A percentile compares a stretch with the other conserved stretches of the same genome.
phyloP scores from a whole-genome alignment of 2,113 vertebrate species.

The Nannobrachium achirus region DNA sequence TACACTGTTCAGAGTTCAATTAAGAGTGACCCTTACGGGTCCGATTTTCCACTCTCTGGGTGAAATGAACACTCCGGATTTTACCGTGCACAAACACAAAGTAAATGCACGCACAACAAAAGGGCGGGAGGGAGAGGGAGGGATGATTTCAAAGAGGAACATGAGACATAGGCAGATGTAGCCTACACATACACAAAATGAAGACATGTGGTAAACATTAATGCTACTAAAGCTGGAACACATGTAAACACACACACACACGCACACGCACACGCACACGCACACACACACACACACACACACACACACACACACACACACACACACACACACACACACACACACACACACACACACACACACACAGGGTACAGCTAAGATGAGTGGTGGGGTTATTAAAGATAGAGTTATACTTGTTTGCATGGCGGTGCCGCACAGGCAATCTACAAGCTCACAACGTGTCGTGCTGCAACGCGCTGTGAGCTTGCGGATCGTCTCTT shows the following conservation, averaged over 20 bases:
- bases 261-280: slow-evolving; percentile 18
- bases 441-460: too few relatives aligned
- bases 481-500: too few relatives aligned
- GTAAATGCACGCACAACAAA: neutral
- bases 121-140: neutral
- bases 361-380: slow-evolving; percentile 3
- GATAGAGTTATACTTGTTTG: too few relatives aligned
- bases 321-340: slow-evolving; percentile 11
- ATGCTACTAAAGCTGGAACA: slow-evolving; percentile 46
- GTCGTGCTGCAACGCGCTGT: too few relatives aligned
- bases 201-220: slow-evolving; percentile 71
- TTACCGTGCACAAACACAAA: neutral
- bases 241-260: neutral
- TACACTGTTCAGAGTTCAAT: too few relatives aligned
- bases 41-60: too few relatives aligned
- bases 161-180: slow-evolving; percentile 33
- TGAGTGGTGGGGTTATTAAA: slow-evolving; percentile 52
- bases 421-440: too few relatives aligned
- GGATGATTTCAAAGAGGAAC: slow-evolving; percentile 29
- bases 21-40: too few relatives aligned
- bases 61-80: too few relatives aligned
- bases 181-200: slow-evolving; percentile 55
- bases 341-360: slow-evolving; percentile 34
- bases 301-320: slow-evolving; percentile 33
- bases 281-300: neutral